Evolutionary conservation across 1,140 invertebrate species (phyloP).

Genomic region (Drosophila seguyi): DNA sequence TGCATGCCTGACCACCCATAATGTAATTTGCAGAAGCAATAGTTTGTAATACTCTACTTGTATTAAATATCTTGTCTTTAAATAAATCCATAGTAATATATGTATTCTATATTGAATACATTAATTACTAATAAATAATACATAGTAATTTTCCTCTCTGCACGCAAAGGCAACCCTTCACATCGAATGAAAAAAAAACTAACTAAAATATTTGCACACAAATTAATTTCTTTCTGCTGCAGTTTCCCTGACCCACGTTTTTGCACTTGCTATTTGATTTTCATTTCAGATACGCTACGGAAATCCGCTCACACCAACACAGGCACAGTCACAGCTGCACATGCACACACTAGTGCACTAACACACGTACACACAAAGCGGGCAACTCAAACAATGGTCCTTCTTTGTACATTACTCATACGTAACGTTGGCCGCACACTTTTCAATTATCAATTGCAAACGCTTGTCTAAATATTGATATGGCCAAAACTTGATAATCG

Average conservation of each 20-base stretch:
- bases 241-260: constrained; percentile 8
- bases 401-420: constrained; percentile 49
- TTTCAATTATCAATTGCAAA: constrained; percentile 62
- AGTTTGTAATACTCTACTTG: background rate
- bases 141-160: background rate
- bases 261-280: constrained; percentile 53
- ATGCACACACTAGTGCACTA: constrained; percentile 1
- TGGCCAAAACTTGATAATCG: constrained; percentile 54
- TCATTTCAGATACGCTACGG: constrained; percentile 53
- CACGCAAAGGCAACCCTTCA: background rate
- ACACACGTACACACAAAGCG: constrained; percentile 10
- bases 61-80: no score
- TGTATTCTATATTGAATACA: no score
- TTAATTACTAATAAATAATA: no score
- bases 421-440: constrained; percentile 53
- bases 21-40: background rate
- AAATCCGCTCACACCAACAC: constrained; percentile 36
- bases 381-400: constrained; percentile 52
- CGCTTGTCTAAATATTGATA: constrained; percentile 61
- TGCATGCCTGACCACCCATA: no score
- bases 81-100: no score
- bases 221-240: constrained; percentile 49
- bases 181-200: constrained; percentile 7
- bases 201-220: constrained; percentile 58
- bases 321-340: constrained; percentile 9